Evolutionary conservation across 2,797 vertebrate genomes (phyloP).

Genomic region (Podarcis siculus): DNA sequence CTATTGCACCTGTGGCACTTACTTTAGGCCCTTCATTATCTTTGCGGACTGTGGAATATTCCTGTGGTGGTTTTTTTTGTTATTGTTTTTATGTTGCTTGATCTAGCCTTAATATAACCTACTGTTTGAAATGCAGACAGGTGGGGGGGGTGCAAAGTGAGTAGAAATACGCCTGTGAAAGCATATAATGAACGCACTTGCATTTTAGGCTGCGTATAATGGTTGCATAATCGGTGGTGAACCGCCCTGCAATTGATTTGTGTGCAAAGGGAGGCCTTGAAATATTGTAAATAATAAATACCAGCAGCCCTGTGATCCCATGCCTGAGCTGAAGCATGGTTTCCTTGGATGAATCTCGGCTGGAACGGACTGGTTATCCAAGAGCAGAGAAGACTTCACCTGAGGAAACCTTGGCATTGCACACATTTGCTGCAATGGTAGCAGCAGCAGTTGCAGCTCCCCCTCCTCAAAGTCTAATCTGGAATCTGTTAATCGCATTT

Average conservation of each 20-base stretch:
- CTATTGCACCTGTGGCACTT: not conserved
- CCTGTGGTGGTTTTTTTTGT: not conserved
- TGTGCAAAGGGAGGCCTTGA: no score
- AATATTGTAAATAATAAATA: no score
- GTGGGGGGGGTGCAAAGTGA: not conserved
- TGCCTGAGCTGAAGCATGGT: not conserved
- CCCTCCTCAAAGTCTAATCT: not conserved
- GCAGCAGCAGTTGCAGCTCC: no score
- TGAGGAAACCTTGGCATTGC: not conserved
- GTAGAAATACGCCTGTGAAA: not conserved
- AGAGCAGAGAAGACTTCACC: not conserved
- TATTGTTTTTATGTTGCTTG: not conserved
- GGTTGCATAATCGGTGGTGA: no score
- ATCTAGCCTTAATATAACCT: not conserved
- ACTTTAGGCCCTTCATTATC: not conserved
- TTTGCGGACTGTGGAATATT: not conserved
- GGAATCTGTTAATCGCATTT: conserved; percentile 11
- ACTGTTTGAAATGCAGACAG: not conserved
- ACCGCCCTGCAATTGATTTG: no score
- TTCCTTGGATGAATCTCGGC: not conserved
- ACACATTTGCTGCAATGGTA: not conserved
- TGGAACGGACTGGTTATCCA: not conserved
- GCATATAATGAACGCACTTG: no score
- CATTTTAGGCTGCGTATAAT: no score
- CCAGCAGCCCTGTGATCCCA: not conserved